These are phyloP conservation scores for Pica pica DNA, from an alignment of 2,113 vertebrate species.

Conservation along the genomic window DNA sequence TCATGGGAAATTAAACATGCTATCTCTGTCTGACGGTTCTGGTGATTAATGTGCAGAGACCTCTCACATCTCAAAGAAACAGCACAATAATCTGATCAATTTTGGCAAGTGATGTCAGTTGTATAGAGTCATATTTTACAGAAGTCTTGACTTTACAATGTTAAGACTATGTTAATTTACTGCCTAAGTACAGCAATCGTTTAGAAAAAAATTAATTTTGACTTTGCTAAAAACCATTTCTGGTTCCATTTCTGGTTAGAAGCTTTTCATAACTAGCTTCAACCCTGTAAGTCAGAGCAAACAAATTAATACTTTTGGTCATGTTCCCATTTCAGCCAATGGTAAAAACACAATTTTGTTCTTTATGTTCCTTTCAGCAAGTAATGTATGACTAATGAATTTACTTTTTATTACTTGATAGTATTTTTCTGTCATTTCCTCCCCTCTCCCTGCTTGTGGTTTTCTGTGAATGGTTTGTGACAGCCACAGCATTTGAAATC, in stretches of 20 bases:
- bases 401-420: not conserved
- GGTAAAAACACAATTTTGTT: not conserved
- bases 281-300: not conserved
- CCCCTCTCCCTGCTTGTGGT: not conserved
- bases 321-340: not conserved
- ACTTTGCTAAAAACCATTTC: not conserved
- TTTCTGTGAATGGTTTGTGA: not conserved
- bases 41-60: slow-evolving; percentile 1
- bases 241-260: not conserved
- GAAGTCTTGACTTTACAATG: not conserved
- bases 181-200: not conserved
- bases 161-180: slow-evolving; percentile 1
- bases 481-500: not conserved
- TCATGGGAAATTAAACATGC: slow-evolving; percentile 3
- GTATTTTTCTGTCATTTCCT: not conserved
- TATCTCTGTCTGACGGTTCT: not conserved
- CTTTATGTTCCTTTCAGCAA: not conserved
- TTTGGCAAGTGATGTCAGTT: not conserved
- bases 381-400: not conserved
- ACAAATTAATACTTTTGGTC: not conserved
- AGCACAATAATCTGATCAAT: slow-evolving; percentile 31
- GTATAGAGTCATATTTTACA: not conserved
- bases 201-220: not conserved
- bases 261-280: not conserved
- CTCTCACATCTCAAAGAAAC: slow-evolving; percentile 16